Percentiles rank a stretch among this genome's conserved stretches.
These are phyloP conservation scores for Trichopoda pennipes DNA, from an alignment of 2,888 invertebrate genomes.

Conservation along the genomic window DNA sequence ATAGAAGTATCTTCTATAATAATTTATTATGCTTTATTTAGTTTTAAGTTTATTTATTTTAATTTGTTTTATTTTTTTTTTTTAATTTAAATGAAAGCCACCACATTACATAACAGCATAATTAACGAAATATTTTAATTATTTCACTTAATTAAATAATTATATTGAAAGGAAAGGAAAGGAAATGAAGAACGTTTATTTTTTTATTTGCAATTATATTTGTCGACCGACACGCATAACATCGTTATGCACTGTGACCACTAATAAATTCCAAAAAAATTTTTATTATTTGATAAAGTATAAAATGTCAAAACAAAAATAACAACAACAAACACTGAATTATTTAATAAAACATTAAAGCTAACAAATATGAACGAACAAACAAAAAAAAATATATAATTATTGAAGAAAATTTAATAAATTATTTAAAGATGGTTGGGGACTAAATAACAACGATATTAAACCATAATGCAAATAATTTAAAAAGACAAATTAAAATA, in stretches of 20 bases:
- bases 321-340: slow-evolving; percentile 33
- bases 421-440: slow-evolving; percentile 64
- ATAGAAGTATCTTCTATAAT: too few species aligned
- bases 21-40: too few species aligned
- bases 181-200: not conserved
- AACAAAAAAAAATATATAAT: slow-evolving; percentile 30
- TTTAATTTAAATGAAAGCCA: too few species aligned
- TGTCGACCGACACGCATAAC: slow-evolving; percentile 31
- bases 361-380: slow-evolving; percentile 10
- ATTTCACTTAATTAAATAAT: too few species aligned
- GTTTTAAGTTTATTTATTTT: too few species aligned
- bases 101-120: too few species aligned
- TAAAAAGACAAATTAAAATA: slow-evolving; percentile 9
- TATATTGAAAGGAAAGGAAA: not conserved
- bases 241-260: not conserved
- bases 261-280: slow-evolving; percentile 30
- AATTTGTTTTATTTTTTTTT: too few species aligned
- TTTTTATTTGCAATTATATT: slow-evolving; percentile 21
- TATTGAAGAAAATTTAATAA: slow-evolving; percentile 36
- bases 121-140: too few species aligned
- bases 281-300: slow-evolving; percentile 54
- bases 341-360: slow-evolving; percentile 44
- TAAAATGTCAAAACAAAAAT: slow-evolving; percentile 42
- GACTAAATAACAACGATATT: slow-evolving; percentile 69
- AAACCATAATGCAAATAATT: slow-evolving; percentile 62